Evolutionary conservation across 64 coral and sea anemone species (phyloP), one percentile per base, ranked within the genome.

Genomic region (Stylophora pistillata): DNA sequence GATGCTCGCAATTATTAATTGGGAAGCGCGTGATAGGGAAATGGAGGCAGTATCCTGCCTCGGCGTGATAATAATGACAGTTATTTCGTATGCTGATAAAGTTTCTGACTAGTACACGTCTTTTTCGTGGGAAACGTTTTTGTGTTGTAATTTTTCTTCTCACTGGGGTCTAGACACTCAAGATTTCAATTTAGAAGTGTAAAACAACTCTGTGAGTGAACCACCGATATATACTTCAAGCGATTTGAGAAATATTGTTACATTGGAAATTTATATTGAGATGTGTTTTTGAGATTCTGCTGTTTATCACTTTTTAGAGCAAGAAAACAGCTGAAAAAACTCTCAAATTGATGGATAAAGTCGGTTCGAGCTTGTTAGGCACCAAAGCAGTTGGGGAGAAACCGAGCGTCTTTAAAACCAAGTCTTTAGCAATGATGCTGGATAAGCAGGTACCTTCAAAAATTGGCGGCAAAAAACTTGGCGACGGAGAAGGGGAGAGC

Each of bases 361-460:
- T 96, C 34, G 91, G 95, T 18, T 88, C 85, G n/a, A 96, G 95
- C 70, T 77, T 96, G 62, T 53, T 96, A 9, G 64, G 81, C 55
- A 96, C 95, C 18, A 96, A 96, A 78, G 63, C 76, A 74, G 82
- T 96, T 5, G 95, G 95, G 15, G 95, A 96, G 52, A 81, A 96
- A 34, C 95, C 95, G 16, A 96, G 95, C 52, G 87, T 96, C 1
- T 82, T 96, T 32, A 90, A 56, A 62, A 93, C 91, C 3, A 87
- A 89, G 15, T 73, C 56, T 1, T 58, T 96, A n/a, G 87, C 72
- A 1, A 74, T 96, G 70, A 52, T 87, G 55, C 27, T 96, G 74
- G 95, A 96, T 59, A 87, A 91, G 57, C 95, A 96, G 58, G 18
- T 93, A 28, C 91, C 95, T 15, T 92, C 70, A 28, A 96, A 96